phyloP scores from a whole-genome alignment of 2,888 invertebrate species.

The Pachycephus smyrnensis region DNA sequence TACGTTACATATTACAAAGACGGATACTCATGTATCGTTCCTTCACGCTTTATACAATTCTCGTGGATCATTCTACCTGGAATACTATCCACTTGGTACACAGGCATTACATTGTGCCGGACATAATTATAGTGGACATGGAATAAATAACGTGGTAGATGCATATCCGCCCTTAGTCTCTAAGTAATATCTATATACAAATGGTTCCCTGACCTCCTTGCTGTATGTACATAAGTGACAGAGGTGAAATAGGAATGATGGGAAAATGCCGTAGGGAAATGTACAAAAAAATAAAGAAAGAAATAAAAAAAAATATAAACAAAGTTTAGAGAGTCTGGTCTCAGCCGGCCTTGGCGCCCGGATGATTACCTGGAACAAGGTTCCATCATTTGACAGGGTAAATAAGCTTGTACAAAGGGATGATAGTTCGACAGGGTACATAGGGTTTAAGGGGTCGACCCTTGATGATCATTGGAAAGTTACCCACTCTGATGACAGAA shows the following conservation, averaged over 20 bases:
- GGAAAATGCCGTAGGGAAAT: constrained; percentile 5
- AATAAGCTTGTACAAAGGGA: neutral
- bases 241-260: neutral
- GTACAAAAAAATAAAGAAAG: neutral
- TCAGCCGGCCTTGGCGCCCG: neutral
- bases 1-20: constrained; percentile 31
- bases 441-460: neutral
- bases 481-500: constrained; percentile 55
- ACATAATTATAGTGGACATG: neutral
- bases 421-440: too few species aligned
- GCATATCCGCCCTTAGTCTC: neutral
- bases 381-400: neutral
- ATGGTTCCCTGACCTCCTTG: neutral
- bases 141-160: neutral
- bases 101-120: neutral
- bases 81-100: neutral
- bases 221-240: neutral
- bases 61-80: neutral
- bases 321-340: neutral
- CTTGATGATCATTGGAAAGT: constrained; percentile 18
- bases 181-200: neutral
- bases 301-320: neutral
- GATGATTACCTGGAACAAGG: neutral
- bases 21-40: neutral
- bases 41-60: neutral